These are phyloP conservation scores for Agrotis clavis DNA, from an alignment of 2,888 invertebrate genomes.

Conservation along the genomic window DNA sequence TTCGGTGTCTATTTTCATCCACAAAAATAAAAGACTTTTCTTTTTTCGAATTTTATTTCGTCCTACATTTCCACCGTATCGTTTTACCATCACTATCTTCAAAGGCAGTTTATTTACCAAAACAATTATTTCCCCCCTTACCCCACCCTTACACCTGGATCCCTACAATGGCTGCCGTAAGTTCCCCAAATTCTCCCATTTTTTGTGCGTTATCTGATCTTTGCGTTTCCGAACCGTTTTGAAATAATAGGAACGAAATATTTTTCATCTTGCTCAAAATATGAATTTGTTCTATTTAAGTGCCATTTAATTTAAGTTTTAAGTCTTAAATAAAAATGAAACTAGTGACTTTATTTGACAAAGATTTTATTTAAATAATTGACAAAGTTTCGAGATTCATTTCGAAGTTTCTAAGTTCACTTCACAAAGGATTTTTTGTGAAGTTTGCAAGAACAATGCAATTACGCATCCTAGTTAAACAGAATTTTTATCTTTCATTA, in stretches of 20 bases:
- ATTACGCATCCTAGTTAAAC: no score
- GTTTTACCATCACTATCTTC: slow-evolving; percentile 43
- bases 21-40: slow-evolving; percentile 1
- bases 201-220: slow-evolving; percentile 39
- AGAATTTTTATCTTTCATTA: no score
- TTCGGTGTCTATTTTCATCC: slow-evolving; percentile 9
- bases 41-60: slow-evolving; percentile 22
- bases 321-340: no score
- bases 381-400: no score
- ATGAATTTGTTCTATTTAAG: neutral
- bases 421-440: no score
- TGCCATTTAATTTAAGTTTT: no score
- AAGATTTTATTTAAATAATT: no score
- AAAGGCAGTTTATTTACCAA: slow-evolving; percentile 51
- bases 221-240: slow-evolving; percentile 13
- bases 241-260: neutral
- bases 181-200: slow-evolving; percentile 12
- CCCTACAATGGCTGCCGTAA: slow-evolving; percentile 29
- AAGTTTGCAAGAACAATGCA: no score
- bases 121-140: slow-evolving; percentile 46
- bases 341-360: no score
- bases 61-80: slow-evolving; percentile 39
- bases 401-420: no score
- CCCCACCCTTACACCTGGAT: slow-evolving; percentile 22
- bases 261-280: neutral